phyloP scores from a whole-genome alignment of 2,113 vertebrate species.

The zebrafish (Danio rerio) region DNA sequence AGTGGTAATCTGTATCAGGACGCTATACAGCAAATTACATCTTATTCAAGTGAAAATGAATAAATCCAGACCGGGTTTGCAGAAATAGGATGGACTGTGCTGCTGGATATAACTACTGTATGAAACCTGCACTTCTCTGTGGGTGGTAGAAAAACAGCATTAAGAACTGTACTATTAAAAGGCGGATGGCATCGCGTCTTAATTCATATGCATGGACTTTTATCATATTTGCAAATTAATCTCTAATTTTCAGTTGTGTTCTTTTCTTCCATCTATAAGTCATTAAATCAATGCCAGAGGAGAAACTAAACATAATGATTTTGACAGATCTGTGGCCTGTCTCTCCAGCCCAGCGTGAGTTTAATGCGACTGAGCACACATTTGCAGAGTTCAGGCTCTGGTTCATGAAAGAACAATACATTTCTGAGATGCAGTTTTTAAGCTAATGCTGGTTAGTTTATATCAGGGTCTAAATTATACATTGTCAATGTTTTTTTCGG shows the following conservation, averaged over 20 bases:
- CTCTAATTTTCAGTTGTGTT: conserved; percentile 2
- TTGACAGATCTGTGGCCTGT: background rate
- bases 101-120: background rate
- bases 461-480: background rate
- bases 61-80: background rate
- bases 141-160: background rate
- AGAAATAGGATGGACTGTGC: background rate
- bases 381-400: background rate
- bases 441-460: background rate
- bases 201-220: conserved; percentile 19
- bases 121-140: background rate
- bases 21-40: conserved; percentile 28
- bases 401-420: background rate
- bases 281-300: conserved; percentile 36
- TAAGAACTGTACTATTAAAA: background rate
- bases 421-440: background rate
- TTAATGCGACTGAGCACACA: background rate
- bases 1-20: background rate
- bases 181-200: background rate
- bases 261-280: background rate
- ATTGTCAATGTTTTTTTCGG: no score
- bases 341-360: conserved; percentile 10
- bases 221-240: conserved; percentile 19
- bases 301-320: conserved; percentile 21
- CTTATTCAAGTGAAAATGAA: conserved; percentile 23